These are phyloP conservation scores for Hypomesus transpacificus DNA, from an alignment of 2,113 vertebrate species.

Conservation along the genomic window DNA sequence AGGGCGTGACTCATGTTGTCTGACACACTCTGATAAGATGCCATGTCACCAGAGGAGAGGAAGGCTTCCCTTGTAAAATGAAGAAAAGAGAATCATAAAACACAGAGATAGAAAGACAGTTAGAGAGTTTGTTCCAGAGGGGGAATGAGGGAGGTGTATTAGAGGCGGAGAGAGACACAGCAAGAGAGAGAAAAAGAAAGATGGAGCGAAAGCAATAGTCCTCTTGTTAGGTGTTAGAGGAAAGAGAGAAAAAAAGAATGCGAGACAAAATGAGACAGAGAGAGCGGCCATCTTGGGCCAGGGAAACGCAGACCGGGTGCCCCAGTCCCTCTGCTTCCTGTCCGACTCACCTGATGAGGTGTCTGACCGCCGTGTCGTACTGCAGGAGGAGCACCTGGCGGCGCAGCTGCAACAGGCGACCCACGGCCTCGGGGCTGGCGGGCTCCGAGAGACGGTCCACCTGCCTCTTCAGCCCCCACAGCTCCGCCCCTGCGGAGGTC, in stretches of 20 bases:
- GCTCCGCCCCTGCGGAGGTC: constrained; percentile 60
- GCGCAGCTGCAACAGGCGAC: constrained; percentile 56
- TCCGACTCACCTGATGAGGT: constrained; percentile 60
- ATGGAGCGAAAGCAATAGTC: no score
- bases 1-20: constrained; percentile 61
- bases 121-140: not conserved
- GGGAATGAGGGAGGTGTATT: no score
- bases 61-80: constrained; percentile 58
- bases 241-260: no score
- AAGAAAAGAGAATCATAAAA: not conserved
- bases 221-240: no score
- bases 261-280: no score
- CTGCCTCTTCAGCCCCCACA: constrained; percentile 72
- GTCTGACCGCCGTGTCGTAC: constrained; percentile 65
- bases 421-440: constrained; percentile 58
- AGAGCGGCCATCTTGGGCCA: no score
- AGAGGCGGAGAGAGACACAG: not conserved
- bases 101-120: not conserved
- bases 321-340: not conserved
- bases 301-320: not conserved
- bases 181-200: not conserved
- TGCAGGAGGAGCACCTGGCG: constrained; percentile 70
- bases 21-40: constrained; percentile 66
- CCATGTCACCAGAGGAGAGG: constrained; percentile 64
- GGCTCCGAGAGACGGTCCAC: constrained; percentile 62